These are phyloP conservation scores for Simalia tracyae DNA, from an alignment of 2,797 vertebrate genomes.

Conservation along the genomic window DNA sequence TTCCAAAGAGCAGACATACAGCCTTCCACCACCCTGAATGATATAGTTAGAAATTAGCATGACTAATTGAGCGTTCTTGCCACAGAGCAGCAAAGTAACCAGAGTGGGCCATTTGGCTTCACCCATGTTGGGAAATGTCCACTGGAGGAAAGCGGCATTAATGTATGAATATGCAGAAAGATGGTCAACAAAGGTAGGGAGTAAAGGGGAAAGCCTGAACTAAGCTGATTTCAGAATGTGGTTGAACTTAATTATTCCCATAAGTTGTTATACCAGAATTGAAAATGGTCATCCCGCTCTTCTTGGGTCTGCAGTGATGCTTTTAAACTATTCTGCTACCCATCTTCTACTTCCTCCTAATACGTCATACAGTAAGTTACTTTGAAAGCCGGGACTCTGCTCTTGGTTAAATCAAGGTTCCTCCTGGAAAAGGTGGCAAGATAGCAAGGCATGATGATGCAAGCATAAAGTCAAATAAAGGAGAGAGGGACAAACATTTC, in stretches of 20 bases:
- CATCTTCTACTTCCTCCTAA: neutral
- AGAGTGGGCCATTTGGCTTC: neutral
- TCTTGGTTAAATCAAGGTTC: neutral
- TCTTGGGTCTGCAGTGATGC: neutral
- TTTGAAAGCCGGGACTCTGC: neutral
- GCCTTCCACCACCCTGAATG: neutral
- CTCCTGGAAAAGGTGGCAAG: neutral
- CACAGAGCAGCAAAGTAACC: neutral
- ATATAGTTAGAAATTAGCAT: neutral
- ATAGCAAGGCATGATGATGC: neutral
- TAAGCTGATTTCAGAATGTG: neutral
- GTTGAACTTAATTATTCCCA: neutral
- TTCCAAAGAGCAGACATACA: neutral
- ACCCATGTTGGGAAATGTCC: neutral
- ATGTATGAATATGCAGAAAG: neutral
- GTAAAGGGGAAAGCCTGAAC: neutral
- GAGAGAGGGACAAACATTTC: neutral
- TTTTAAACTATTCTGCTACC: neutral
- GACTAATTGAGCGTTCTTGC: neutral
- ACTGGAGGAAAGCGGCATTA: neutral
- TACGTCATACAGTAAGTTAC: neutral
- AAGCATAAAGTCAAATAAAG: accelerated
- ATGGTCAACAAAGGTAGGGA: neutral
- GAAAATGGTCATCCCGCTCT: neutral
- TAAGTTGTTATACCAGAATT: neutral